These are phyloP conservation scores for Gallinago stenura DNA, from an alignment of 2,797 vertebrate species.

Conservation along the genomic window DNA sequence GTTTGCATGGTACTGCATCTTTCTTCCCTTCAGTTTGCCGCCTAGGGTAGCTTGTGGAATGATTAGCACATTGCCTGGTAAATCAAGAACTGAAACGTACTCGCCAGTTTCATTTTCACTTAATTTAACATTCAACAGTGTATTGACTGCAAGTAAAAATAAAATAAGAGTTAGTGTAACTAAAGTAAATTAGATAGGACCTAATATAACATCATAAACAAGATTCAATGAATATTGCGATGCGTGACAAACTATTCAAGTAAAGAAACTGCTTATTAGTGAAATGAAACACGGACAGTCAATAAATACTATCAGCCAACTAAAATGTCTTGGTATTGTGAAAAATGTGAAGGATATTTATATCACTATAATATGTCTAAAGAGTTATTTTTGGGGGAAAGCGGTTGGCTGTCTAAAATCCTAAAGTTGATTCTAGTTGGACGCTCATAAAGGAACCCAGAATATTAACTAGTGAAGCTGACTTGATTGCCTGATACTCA, in stretches of 20 bases:
- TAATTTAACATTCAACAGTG: slow-evolving; percentile 88
- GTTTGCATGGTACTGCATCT: slow-evolving; percentile 94
- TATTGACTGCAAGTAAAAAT: slow-evolving; percentile 81
- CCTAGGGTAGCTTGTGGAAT: slow-evolving; percentile 95
- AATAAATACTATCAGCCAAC: neutral
- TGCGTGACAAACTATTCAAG: neutral
- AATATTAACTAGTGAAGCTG: neutral
- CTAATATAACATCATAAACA: neutral
- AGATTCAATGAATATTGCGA: neutral
- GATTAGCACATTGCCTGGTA: slow-evolving; percentile 90
- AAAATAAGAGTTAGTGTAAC: slow-evolving; percentile 30
- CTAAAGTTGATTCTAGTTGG: neutral
- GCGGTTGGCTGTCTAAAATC: neutral
- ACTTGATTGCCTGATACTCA: neutral
- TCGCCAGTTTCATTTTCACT: slow-evolving; percentile 88
- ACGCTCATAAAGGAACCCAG: neutral
- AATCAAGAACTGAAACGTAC: slow-evolving; percentile 85
- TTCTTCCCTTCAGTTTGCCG: slow-evolving; percentile 88
- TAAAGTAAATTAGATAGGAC: neutral
- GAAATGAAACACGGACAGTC: neutral
- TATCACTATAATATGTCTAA: neutral
- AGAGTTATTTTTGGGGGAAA: neutral
- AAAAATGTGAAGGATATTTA: neutral
- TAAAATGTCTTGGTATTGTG: neutral
- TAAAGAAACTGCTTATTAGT: neutral